phyloP scores from a whole-genome alignment of 2,888 invertebrate species.

The Ptychoptera albimana region DNA sequence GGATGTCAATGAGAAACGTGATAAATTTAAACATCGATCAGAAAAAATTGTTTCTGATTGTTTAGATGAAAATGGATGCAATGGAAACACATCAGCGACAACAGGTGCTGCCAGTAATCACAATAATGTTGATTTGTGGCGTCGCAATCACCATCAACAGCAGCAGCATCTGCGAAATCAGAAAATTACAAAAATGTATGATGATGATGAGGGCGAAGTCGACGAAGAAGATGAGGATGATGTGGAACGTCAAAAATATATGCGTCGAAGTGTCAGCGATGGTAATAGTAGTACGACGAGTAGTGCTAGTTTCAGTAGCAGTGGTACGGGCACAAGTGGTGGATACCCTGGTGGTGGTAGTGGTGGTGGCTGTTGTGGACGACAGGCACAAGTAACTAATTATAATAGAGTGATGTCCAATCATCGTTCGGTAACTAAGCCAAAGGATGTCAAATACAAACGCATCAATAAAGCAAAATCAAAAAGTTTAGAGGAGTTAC shows the following conservation, averaged over 20 bases:
- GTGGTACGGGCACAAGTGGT: slow-evolving; percentile 11
- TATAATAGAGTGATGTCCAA: slow-evolving; percentile 82
- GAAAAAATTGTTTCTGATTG: slow-evolving; percentile 27
- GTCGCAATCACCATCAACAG: neutral
- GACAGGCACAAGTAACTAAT: slow-evolving; percentile 45
- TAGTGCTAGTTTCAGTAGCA: slow-evolving; percentile 8
- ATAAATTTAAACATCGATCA: slow-evolving; percentile 29
- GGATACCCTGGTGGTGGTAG: neutral
- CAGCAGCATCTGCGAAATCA: too few relatives aligned
- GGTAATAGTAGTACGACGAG: neutral
- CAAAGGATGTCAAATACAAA: slow-evolving; percentile 82
- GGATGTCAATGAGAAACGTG: slow-evolving; percentile 39
- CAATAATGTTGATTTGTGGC: neutral
- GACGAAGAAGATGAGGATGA: slow-evolving; percentile 15
- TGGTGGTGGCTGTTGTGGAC: slow-evolving; percentile 22
- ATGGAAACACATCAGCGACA: slow-evolving; percentile 8
- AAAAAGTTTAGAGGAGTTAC: slow-evolving; percentile 68
- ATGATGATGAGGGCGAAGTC: neutral
- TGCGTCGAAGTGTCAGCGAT: slow-evolving; percentile 1
- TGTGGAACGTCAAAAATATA: slow-evolving; percentile 4
- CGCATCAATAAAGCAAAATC: slow-evolving; percentile 82
- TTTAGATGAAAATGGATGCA: slow-evolving; percentile 21
- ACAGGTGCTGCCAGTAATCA: neutral
- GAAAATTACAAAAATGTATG: too few relatives aligned
- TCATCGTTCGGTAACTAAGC: slow-evolving; percentile 77